These are phyloP conservation scores for Gymnogyps californianus DNA, from an alignment of 2,113 vertebrate species.

Conservation along the genomic window DNA sequence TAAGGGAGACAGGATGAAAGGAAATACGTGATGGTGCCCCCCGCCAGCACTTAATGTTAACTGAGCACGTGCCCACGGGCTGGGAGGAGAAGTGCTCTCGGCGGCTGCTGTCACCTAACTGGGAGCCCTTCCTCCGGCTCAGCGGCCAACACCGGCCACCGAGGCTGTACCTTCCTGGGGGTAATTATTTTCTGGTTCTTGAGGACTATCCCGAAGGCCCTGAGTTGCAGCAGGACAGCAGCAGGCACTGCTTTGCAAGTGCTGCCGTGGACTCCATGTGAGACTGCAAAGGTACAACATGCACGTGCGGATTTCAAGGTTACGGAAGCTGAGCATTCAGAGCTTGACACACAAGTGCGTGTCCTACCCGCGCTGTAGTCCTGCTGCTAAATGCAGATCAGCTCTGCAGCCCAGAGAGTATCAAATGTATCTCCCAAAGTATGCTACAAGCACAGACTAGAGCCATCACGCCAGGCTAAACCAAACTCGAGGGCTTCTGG, in stretches of 20 bases:
- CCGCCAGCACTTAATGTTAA: neutral
- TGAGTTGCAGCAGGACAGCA: neutral
- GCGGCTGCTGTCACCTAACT: neutral
- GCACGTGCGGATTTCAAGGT: rapidly evolving
- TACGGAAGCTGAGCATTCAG: neutral
- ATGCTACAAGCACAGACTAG: neutral
- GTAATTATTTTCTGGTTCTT: neutral
- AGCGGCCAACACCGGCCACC: neutral
- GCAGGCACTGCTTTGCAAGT: neutral
- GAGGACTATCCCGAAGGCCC: neutral
- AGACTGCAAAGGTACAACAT: neutral
- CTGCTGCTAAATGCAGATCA: neutral
- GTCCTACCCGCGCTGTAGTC: neutral
- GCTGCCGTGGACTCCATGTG: neutral
- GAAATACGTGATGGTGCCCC: constrained; percentile 36
- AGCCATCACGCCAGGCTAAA: neutral
- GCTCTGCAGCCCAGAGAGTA: neutral
- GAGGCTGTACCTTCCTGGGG: neutral
- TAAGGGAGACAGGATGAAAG: constrained; percentile 81
- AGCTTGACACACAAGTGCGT: neutral
- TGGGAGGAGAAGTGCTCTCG: neutral
- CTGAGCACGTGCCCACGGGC: neutral
- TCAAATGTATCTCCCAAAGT: neutral
- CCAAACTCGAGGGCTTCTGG: neutral
- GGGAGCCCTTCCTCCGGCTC: neutral